A percentile compares a stretch with the other conserved stretches of the same genome.
Conservation (phyloP, 2,888 invertebrate genomes). For the Thymelicus acteon region DNA sequence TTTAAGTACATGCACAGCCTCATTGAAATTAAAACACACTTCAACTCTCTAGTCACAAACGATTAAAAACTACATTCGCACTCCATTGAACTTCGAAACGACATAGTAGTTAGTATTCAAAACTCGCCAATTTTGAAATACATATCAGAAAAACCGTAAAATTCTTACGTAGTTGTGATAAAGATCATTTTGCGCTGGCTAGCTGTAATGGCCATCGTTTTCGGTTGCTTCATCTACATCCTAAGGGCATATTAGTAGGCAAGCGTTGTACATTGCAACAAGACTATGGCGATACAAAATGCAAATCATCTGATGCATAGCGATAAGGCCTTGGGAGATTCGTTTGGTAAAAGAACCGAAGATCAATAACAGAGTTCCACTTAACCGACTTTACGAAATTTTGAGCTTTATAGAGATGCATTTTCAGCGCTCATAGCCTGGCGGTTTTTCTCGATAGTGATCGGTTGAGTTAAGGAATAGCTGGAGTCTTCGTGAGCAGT, state of each 20-base stretch:
- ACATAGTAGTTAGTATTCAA: constrained; percentile 22
- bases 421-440: too few species aligned
- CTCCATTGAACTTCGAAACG: background rate
- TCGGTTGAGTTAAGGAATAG: too few species aligned
- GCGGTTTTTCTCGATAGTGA: too few species aligned
- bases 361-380: constrained; percentile 13
- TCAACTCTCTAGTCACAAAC: background rate
- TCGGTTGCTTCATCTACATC: constrained; percentile 37
- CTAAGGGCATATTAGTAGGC: constrained; percentile 61
- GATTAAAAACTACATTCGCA: constrained; percentile 6
- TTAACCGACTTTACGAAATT: too few species aligned
- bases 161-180: background rate
- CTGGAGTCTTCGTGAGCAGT: too few species aligned
- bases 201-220: background rate
- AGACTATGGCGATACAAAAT: constrained; percentile 61
- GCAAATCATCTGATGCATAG: constrained; percentile 50
- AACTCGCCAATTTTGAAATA: constrained; percentile 10
- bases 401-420: too few species aligned
- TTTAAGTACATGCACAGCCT: background rate
- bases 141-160: background rate
- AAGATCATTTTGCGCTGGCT: background rate
- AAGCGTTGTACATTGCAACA: constrained; percentile 56
- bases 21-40: background rate
- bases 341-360: constrained; percentile 21
- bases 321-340: constrained; percentile 22